Base-by-base conservation (phyloP, 2,888 invertebrate species). In the Tupiocoris notatus region DNA sequence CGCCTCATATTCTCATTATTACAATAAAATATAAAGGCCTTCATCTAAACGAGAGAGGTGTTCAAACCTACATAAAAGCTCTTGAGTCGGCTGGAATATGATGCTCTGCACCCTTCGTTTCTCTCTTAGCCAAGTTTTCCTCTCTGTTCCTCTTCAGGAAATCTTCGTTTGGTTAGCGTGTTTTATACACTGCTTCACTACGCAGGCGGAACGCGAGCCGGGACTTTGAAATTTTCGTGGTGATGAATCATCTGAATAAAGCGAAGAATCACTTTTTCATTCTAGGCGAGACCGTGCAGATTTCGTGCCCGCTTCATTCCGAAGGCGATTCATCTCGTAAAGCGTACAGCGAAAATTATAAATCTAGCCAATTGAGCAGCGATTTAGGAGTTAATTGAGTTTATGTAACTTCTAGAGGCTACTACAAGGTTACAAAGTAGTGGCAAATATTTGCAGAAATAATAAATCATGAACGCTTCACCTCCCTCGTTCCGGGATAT, bases 1-100 rank as follows among this genome's bases (percentile, higher is more conserved):
- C 70, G 59, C 59, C 39, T 70, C 12, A 23, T 59, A 9, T 63
- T 63, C 70, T 70, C 70, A 70, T 70, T 70, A 70, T 70, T 20
- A 70, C 70, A 70, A 70, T 70, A 70, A 59, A 54, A 58, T 58
- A 58, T 70, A 59, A 59, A 70, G 59, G 70, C 9, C 70, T 24
- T 70, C 59, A 70, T 70, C 59, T 59, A 59, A 70, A 70, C 70
- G 67, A 57, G 67, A 21, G 3, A 39, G 39, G 12, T 39, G 39
- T 39, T 7, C 39, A 39, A 3, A 39, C 39, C 39, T 39, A 39
- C 39, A 39, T 39, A 7, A 12, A 39, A 39, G 39, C n/a, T n/a
- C n/a, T n/a, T n/a, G n/a, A n/a, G n/a, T n/a, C n/a, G n/a, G n/a
- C n/a, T n/a, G n/a, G n/a, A n/a, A n/a, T n/a, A n/a, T n/a, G n/a